These are phyloP conservation scores for Enteromius treurensis DNA, from an alignment of 2,797 vertebrate species.

Conservation along the genomic window DNA sequence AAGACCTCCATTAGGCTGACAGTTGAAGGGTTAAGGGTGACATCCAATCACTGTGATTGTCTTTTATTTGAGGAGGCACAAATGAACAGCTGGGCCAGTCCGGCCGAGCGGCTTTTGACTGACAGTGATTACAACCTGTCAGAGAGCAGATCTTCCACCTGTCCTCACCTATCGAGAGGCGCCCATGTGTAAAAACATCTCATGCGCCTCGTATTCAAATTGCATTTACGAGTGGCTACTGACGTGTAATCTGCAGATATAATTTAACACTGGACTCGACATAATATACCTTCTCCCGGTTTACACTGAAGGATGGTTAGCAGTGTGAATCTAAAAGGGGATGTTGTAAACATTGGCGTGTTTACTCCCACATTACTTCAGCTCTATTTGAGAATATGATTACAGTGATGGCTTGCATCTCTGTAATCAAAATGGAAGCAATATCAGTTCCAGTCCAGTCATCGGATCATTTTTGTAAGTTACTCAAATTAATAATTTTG, in stretches of 20 bases:
- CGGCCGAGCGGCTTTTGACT: conserved; percentile 43
- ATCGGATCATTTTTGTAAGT: not conserved
- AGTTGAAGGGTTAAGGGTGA: conserved; percentile 54
- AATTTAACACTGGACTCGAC: conserved; percentile 34
- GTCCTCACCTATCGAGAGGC: conserved; percentile 26
- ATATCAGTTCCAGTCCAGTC: not conserved
- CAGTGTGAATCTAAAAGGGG: conserved; percentile 33
- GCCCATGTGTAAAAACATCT: conserved; percentile 36
- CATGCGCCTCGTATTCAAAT: conserved; percentile 52
- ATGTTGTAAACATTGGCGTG: conserved; percentile 30
- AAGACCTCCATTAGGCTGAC: conserved; percentile 67
- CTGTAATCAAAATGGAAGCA: conserved; percentile 2
- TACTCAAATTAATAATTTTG: conserved; percentile 2
- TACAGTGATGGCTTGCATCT: conserved; percentile 7
- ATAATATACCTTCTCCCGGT: conserved; percentile 39
- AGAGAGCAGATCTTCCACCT: conserved; percentile 52
- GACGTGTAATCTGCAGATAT: conserved; percentile 53
- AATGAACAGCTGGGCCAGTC: conserved; percentile 55
- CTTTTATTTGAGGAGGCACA: conserved; percentile 58
- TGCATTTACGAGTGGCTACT: conserved; percentile 15
- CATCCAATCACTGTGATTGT: conserved; percentile 57
- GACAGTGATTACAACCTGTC: conserved; percentile 55
- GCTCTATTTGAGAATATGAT: conserved; percentile 20
- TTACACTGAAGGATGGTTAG: conserved; percentile 37
- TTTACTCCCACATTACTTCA: conserved; percentile 41